Percentiles rank a stretch among this genome's conserved stretches.
These are phyloP conservation scores for Harpegnathos saltator DNA, from an alignment of 1,140 invertebrate species.

Conservation along the genomic window DNA sequence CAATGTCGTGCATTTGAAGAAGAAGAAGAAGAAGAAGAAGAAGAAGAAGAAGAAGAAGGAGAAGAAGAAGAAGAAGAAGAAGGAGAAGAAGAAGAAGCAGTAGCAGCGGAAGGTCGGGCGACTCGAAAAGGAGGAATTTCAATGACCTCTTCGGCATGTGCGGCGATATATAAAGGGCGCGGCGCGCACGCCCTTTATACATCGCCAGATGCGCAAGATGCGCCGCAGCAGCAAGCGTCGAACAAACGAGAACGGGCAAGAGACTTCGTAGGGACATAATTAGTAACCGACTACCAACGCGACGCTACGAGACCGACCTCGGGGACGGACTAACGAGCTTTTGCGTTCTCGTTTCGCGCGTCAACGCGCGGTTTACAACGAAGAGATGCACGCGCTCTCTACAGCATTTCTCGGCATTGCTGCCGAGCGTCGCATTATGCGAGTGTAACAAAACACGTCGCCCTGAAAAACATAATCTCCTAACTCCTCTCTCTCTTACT, in stretches of 20 bases:
- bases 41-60: too few relatives aligned
- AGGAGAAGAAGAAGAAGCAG: too few relatives aligned
- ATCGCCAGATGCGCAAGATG: too few relatives aligned
- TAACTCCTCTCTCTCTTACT: neutral
- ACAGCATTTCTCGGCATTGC: too few relatives aligned
- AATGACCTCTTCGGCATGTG: neutral
- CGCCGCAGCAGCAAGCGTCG: neutral
- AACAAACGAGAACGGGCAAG: neutral
- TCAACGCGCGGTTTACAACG: neutral
- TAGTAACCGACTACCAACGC: neutral
- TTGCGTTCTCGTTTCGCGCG: constrained; percentile 1
- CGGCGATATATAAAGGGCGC: too few relatives aligned
- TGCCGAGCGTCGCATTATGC: neutral
- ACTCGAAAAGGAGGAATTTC: neutral
- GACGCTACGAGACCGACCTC: neutral
- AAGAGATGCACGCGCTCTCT: too few relatives aligned
- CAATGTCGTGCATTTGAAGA: neutral
- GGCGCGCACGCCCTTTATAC: too few relatives aligned
- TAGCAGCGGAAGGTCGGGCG: neutral
- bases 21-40: too few relatives aligned
- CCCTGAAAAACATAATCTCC: neutral
- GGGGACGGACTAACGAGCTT: constrained; percentile 11
- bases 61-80: too few relatives aligned
- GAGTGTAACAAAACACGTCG: too few relatives aligned
- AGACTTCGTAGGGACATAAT: neutral